Base-by-base conservation (phyloP, 2,113 vertebrate genomes). In the Platysternon megacephalum region DNA sequence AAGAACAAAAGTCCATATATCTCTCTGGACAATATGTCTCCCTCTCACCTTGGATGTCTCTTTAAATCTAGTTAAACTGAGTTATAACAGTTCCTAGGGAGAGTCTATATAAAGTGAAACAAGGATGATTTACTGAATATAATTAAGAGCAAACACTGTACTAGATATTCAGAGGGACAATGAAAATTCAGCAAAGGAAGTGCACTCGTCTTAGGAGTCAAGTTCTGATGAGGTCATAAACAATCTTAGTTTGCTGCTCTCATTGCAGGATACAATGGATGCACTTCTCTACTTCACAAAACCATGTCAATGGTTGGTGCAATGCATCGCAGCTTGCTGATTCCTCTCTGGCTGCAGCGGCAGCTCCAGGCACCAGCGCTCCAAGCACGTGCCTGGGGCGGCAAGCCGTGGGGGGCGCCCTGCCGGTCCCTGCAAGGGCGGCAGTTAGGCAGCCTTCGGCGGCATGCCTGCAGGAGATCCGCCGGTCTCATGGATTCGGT, bases 201-300 rank as follows among this genome's bases (percentile, higher is more conserved):
- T 76, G 3, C 48, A 65, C 19, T 92, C 52, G 92, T 89, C 35
- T 87, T 93, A 94, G 35, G 84, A 97, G 11, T 89, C 90, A 92
- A 52, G 82, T 61, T 26, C 44, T 84, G 44, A 87, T 89, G 87
- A 92, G 44, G 35, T 78, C 87, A 86, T 7, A 92, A 86, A n/a
- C 52, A 72, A 81, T 90, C 91, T 94, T 78, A 94, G 44, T 78
- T 94, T 94, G 29, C 55, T 87, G 48, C 32, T 95, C n/a, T 91
- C 72, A 42, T 93, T 94, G 86, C 78, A 95, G 81, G 88, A 85
- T 95, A 88, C 85, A 95, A 83, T 42, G 83, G 86, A 79, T 53
- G 21, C 87, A 74, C 88, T 92, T 80, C 80, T 96, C 51, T 84
- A 79, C 88, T 95, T 90, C 85, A 94, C 76, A 85, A 86, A 78